Evolutionary conservation across 2,888 invertebrate genomes (phyloP), one percentile per base, ranked within the genome.

Genomic region (Diloba caeruleocephala): DNA sequence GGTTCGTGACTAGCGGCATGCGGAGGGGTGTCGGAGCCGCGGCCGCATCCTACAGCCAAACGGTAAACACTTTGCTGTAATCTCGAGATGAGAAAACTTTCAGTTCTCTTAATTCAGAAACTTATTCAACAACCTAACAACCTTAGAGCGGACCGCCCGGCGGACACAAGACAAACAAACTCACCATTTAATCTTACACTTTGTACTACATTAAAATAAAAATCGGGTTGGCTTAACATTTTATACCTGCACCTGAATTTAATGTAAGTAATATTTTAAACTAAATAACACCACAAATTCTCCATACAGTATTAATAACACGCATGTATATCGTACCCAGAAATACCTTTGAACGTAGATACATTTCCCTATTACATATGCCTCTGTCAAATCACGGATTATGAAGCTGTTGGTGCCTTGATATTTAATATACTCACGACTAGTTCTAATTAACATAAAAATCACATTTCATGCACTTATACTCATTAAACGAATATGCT

Each of bases 101-200:
- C 92, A 93, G 93, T 93, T 91, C 92, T 93, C 93, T 94, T 94
- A 94, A 94, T 94, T 93, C 93, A 93, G 92, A 94, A 94, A 93
- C 92, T 94, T 93, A 93, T 93, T 92, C 92, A 93, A 92, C 90
- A 92, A 89, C 91, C 92, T 92, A 92, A 93, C 93, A 92, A 92
- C 92, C 93, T 93, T 92, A 93, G 86, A 89, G 88, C 83, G 90
- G 89, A 87, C 91, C 90, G 89, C 79, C 79, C 81, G 80, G 79
- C 87, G 85, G 92, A 90, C 89, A 82, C 84, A 87, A 88, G 81
- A 86, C 92, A 90, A 91, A 92, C 91, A 93, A 93, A 90, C 88
- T 87, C 86, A 85, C 83, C 85, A 85, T 87, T 90, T 89, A 88
- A 89, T 89, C 86, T 88, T 82, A 81, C 84, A 81, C 78, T 87